A percentile compares a stretch with the other conserved stretches of the same genome.
These are phyloP conservation scores for Orchesellides sinensis DNA, from an alignment of 2,888 invertebrate genomes.

Conservation along the genomic window DNA sequence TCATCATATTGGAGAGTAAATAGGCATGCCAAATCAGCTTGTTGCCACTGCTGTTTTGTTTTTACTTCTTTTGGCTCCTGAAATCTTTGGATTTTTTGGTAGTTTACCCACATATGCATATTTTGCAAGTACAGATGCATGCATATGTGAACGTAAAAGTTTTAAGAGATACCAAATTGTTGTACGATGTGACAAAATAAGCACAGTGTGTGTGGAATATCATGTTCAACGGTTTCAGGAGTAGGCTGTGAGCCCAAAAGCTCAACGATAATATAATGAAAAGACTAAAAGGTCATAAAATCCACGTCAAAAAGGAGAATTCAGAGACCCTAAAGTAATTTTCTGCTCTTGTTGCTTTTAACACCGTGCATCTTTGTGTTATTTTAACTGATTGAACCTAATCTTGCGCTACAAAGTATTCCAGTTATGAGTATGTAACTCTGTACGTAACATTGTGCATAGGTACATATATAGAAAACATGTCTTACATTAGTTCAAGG, in stretches of 20 bases:
- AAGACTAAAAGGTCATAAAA: constrained; percentile 5
- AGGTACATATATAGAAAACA: too few relatives aligned
- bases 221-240: too few relatives aligned
- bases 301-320: constrained; percentile 16
- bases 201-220: too few relatives aligned
- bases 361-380: constrained; percentile 18
- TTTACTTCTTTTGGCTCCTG: not conserved
- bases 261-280: too few relatives aligned
- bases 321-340: constrained; percentile 20
- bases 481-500: not conserved
- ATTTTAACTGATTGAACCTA: constrained; percentile 9
- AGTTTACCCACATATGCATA: too few relatives aligned
- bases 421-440: too few relatives aligned
- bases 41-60: not conserved
- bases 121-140: too few relatives aligned
- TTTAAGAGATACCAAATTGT: too few relatives aligned
- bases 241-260: too few relatives aligned
- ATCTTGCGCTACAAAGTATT: not conserved
- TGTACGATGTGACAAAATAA: too few relatives aligned
- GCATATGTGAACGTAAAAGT: too few relatives aligned
- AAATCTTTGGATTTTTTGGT: not conserved
- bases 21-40: constrained; percentile 12
- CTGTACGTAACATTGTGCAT: too few relatives aligned
- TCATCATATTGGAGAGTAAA: constrained; percentile 1
- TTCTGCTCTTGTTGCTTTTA: constrained; percentile 29